Conservation (phyloP, 2,797 vertebrate genomes). For the Pristis pectinata region DNA sequence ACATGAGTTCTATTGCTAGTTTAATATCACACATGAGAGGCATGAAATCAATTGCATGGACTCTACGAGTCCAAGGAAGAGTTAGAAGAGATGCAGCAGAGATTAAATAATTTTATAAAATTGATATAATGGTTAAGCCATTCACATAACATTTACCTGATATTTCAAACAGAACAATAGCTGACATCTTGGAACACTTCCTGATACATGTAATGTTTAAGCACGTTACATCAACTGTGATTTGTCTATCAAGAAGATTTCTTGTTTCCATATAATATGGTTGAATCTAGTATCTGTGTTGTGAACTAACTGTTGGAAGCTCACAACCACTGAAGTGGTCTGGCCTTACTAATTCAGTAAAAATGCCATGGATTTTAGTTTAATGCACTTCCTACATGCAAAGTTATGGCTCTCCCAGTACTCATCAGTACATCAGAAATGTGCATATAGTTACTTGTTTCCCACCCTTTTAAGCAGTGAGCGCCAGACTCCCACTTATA, state of each 20-base stretch:
- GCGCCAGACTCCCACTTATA: no score
- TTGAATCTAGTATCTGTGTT: neutral
- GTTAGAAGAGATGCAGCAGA: neutral
- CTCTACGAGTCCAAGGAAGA: neutral
- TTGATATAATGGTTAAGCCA: neutral
- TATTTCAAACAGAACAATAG: conserved; percentile 8
- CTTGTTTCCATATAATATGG: neutral
- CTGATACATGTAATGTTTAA: neutral
- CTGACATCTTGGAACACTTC: neutral
- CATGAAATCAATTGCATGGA: neutral
- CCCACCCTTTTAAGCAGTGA: no score
- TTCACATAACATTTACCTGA: neutral
- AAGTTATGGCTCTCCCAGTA: no score
- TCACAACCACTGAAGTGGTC: neutral
- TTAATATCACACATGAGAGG: neutral
- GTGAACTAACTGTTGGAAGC: neutral
- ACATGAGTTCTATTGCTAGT: neutral
- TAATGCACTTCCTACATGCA: no score
- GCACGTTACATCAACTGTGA: neutral
- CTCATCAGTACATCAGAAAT: no score
- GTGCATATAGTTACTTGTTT: no score
- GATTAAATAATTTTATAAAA: conserved; percentile 2
- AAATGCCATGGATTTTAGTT: neutral
- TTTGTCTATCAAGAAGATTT: neutral
- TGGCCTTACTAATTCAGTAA: neutral